Conservation (phyloP, 2,888 invertebrate species). For the Abrostola tripartita region DNA sequence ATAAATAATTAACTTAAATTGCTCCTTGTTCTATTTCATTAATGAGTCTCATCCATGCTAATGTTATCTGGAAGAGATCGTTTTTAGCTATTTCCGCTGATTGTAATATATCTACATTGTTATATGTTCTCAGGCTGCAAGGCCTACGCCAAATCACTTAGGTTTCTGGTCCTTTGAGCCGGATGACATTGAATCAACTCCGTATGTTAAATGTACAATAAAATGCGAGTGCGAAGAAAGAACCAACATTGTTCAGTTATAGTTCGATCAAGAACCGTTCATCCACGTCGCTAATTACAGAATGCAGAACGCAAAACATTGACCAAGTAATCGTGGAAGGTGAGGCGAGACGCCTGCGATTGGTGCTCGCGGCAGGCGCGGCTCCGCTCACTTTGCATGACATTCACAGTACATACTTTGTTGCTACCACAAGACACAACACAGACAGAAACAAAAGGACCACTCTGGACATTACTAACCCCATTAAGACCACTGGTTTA, state of each 20-base stretch:
- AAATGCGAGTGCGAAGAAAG: background rate
- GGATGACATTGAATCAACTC: background rate
- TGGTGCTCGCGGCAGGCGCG: slow-evolving; percentile 66
- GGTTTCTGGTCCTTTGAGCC: background rate
- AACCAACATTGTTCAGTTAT: background rate
- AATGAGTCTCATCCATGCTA: background rate
- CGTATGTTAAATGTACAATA: background rate
- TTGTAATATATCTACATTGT: background rate
- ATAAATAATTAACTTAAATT: background rate
- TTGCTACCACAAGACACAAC: slow-evolving; percentile 7
- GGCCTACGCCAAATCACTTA: background rate
- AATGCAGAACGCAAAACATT: slow-evolving; percentile 55
- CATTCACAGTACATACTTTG: slow-evolving; percentile 37
- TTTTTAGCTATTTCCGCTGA: background rate
- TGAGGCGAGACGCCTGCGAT: slow-evolving; percentile 47
- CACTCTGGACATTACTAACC: background rate
- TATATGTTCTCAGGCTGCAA: background rate
- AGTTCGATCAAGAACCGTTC: slow-evolving; percentile 25
- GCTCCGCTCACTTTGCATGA: slow-evolving; percentile 63
- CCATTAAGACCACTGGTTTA: background rate
- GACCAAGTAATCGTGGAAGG: slow-evolving; percentile 51
- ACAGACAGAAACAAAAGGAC: slow-evolving; percentile 19
- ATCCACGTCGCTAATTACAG: slow-evolving; percentile 36
- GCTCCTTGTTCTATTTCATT: background rate
- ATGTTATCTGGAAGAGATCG: slow-evolving; percentile 1